Evolutionary conservation across 37 sponge, comb jelly and placozoan species (phyloP).

Genomic region (Corticium candelabrum): DNA sequence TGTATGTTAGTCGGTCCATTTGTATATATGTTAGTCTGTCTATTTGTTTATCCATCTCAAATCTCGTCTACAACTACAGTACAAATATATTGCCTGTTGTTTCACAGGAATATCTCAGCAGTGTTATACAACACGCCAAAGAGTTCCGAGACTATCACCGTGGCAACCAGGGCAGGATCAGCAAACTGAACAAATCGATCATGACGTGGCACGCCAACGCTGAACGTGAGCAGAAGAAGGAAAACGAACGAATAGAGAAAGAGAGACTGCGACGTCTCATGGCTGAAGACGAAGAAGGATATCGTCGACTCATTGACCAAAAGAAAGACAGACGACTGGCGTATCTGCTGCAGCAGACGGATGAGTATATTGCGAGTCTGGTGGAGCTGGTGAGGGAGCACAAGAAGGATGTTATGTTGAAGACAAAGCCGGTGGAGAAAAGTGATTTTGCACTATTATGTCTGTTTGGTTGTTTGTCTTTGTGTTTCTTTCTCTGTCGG

Average conservation of each 20-base stretch:
- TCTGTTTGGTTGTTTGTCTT: no score
- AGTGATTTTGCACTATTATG: no score
- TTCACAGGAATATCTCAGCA: constrained; percentile 57
- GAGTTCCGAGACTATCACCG: constrained; percentile 97
- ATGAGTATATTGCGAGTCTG: constrained; percentile 85
- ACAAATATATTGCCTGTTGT: no score
- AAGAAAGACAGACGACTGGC: constrained; percentile 92
- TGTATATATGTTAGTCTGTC: no score
- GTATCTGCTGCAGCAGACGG: constrained; percentile 93
- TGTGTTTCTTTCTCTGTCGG: not conserved
- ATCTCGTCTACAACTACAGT: no score
- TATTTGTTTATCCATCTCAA: no score
- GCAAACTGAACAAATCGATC: constrained; percentile 74
- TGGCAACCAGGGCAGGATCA: constrained; percentile 39
- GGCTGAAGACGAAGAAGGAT: constrained; percentile 99
- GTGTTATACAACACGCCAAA: constrained; percentile 77
- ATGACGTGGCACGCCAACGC: constrained; percentile 73
- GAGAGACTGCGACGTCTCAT: constrained; percentile 86
- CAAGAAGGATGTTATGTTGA: constrained; percentile 56
- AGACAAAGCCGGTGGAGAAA: constrained; percentile 51
- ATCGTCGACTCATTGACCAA: constrained; percentile 93
- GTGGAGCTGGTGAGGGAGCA: constrained; percentile 89
- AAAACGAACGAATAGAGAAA: constrained; percentile 88
- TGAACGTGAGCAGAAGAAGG: constrained; percentile 96
- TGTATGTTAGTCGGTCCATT: no score